Evolutionary conservation across 2,113 vertebrate genomes (phyloP).

Genomic region (Erythrolamprus reginae): DNA sequence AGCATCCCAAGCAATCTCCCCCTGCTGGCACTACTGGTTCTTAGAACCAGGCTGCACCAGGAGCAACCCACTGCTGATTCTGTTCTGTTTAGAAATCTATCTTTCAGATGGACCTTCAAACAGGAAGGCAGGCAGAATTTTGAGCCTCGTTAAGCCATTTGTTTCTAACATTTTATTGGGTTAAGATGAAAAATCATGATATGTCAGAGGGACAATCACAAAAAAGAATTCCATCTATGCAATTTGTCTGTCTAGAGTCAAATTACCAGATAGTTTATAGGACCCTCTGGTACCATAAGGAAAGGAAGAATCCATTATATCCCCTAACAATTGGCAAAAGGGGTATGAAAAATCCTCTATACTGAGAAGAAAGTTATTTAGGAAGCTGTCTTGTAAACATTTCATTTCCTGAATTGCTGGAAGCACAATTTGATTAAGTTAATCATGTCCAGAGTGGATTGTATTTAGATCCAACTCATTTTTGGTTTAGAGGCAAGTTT

Average conservation of each 20-base stretch:
- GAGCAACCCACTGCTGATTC: too few relatives aligned
- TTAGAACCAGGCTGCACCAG: too few relatives aligned
- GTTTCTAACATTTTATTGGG: neutral
- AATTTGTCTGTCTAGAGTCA: neutral
- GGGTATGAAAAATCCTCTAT: neutral
- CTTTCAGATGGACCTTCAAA: neutral
- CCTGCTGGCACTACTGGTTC: too few relatives aligned
- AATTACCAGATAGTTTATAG: neutral
- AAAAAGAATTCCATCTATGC: neutral
- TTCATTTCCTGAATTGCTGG: constrained; percentile 27
- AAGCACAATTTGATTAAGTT: neutral
- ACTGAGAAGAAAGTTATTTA: constrained; percentile 26
- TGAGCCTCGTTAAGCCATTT: neutral
- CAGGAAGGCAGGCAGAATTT: neutral
- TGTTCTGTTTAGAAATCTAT: neutral
- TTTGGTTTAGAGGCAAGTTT: constrained; percentile 13
- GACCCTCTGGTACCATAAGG: neutral
- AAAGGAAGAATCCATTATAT: constrained; percentile 41
- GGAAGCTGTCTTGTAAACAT: constrained; percentile 26
- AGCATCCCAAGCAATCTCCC: too few relatives aligned
- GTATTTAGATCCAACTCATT: neutral
- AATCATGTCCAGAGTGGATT: neutral
- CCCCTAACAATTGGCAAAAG: constrained; percentile 22
- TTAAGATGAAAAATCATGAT: neutral
- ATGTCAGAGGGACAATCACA: neutral